A percentile compares a stretch with the other conserved stretches of the same genome.
phyloP scores from a whole-genome alignment of 2,113 vertebrate genomes.

The Axis porcinus region DNA sequence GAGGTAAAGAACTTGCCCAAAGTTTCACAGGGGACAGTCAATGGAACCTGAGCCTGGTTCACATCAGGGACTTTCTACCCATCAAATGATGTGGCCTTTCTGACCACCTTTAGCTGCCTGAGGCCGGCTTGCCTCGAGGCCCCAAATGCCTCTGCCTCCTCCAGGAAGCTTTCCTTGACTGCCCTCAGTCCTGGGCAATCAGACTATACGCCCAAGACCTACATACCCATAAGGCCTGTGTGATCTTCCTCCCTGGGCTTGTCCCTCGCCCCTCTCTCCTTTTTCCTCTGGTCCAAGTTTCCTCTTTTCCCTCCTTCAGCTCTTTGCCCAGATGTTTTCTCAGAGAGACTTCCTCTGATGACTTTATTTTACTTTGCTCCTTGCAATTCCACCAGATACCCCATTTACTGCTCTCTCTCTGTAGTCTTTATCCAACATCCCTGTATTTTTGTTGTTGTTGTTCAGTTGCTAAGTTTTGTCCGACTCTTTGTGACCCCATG shows the following conservation, averaged over 20 bases:
- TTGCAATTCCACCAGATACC: not conserved
- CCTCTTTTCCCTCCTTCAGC: not conserved
- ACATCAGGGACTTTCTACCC: not conserved
- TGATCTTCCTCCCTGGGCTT: not conserved
- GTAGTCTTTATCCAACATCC: not conserved
- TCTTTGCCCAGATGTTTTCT: not conserved
- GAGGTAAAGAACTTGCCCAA: not conserved
- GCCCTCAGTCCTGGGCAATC: not conserved
- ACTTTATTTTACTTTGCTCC: not conserved
- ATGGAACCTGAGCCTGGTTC: not conserved
- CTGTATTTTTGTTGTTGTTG: not conserved
- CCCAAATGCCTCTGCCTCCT: not conserved
- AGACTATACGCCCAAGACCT: not conserved
- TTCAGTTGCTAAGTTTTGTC: not conserved
- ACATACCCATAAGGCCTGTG: accelerated
- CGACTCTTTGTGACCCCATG: not conserved
- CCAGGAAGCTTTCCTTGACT: conserved; percentile 14
- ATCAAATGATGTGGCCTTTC: not conserved
- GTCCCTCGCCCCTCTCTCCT: not conserved
- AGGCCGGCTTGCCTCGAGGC: not conserved
- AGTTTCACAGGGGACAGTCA: not conserved
- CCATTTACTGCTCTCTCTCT: not conserved
- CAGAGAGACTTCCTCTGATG: not conserved
- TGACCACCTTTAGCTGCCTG: not conserved
- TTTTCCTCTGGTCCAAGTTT: not conserved